These are phyloP conservation scores for Brachionus paranguensis DNA, from an alignment of 1,140 invertebrate genomes.

Conservation along the genomic window DNA sequence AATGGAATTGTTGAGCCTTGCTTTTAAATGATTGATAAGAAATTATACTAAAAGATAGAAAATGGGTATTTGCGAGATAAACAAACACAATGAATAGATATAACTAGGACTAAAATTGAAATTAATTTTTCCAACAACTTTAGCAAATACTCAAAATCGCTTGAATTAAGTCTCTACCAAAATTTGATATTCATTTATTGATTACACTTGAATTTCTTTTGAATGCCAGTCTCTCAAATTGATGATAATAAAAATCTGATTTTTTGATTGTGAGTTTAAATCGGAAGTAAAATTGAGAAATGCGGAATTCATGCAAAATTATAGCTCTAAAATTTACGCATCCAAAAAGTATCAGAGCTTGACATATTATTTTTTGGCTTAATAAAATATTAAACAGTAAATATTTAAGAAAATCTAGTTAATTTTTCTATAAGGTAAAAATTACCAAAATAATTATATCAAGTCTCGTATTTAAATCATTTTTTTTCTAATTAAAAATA, in stretches of 20 bases:
- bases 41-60: not conserved
- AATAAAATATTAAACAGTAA: not conserved
- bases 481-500: not conserved
- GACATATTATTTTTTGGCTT: not conserved
- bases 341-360: not conserved
- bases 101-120: slow-evolving; percentile 1
- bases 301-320: not conserved
- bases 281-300: not conserved
- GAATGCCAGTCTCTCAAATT: not conserved
- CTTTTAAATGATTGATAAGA: slow-evolving; percentile 29
- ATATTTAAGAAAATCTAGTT: not conserved
- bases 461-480: not conserved
- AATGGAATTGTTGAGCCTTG: not conserved
- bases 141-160: slow-evolving; percentile 9
- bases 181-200: not conserved
- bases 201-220: slow-evolving; percentile 1
- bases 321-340: not conserved
- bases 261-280: not conserved
- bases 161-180: not conserved
- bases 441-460: not conserved
- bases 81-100: not conserved
- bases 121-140: slow-evolving; percentile 20
- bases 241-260: not conserved
- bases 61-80: not conserved
- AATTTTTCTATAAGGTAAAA: not conserved